phyloP scores from a whole-genome alignment of 2,888 invertebrate species.

The Heliconius ismenius region DNA sequence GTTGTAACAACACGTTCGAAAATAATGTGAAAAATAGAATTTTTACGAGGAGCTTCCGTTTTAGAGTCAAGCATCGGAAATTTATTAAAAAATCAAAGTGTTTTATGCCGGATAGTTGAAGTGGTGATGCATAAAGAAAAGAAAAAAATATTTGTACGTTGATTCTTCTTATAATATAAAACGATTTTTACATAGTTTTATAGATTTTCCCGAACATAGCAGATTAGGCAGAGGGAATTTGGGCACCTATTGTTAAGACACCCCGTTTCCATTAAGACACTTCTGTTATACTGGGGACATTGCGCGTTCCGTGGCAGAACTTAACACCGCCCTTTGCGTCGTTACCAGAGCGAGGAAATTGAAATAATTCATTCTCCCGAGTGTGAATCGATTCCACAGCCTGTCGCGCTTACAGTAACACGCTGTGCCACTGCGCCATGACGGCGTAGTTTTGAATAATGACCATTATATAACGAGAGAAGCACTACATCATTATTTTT shows the following conservation, averaged over 20 bases:
- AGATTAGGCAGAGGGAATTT: not conserved
- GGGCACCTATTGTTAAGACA: not conserved
- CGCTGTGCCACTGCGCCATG: not conserved
- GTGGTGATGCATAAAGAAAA: not conserved
- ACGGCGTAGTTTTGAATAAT: too few relatives aligned
- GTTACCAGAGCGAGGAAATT: not conserved
- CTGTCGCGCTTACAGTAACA: not conserved
- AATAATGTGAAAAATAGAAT: slow-evolving; percentile 18
- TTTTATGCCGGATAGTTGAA: not conserved
- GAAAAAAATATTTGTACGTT: not conserved
- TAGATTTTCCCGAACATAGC: not conserved
- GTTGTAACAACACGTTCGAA: slow-evolving; percentile 11
- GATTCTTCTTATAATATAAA: not conserved
- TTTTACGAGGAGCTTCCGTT: slow-evolving; percentile 17
- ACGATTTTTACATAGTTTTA: not conserved
- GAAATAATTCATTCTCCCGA: not conserved
- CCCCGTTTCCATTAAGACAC: not conserved
- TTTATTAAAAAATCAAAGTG: slow-evolving; percentile 20
- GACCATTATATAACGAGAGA: not conserved
- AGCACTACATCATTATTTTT: not conserved
- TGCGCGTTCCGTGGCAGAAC: too few relatives aligned
- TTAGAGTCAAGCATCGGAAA: slow-evolving; percentile 17
- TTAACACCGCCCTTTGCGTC: not conserved
- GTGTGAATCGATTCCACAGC: not conserved
- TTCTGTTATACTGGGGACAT: not conserved